Evolutionary conservation across 2,888 invertebrate species (phyloP).

Genomic region (Thalpophila matura): DNA sequence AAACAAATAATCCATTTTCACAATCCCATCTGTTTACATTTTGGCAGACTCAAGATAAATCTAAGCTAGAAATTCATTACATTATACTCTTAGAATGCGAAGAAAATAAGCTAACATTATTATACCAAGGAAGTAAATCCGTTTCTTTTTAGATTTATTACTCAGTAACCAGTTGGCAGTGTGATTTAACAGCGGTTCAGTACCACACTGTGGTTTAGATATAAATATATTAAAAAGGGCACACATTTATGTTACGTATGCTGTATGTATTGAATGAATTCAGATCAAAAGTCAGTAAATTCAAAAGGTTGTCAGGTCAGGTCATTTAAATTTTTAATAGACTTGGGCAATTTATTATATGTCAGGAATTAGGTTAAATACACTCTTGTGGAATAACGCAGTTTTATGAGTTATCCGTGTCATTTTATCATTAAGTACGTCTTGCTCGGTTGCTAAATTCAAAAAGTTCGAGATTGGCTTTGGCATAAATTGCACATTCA

Average conservation of each 20-base stretch:
- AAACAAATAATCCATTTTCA: background rate
- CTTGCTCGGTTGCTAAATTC: too few relatives aligned
- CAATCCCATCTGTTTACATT: conserved; percentile 19
- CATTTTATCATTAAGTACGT: too few relatives aligned
- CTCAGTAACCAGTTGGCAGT: conserved; percentile 31
- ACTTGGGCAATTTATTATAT: too few relatives aligned
- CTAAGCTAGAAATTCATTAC: conserved; percentile 34
- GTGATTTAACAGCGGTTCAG: conserved; percentile 40
- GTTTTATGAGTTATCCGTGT: too few relatives aligned
- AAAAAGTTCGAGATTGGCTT: too few relatives aligned
- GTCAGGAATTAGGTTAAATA: too few relatives aligned
- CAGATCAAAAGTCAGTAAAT: too few relatives aligned
- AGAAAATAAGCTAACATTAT: conserved; percentile 37
- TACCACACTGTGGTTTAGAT: background rate
- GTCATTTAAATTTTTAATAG: too few relatives aligned
- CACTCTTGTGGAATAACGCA: too few relatives aligned
- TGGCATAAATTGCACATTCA: too few relatives aligned
- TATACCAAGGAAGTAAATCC: conserved; percentile 30
- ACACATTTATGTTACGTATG: background rate
- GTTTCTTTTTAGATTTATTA: conserved; percentile 50
- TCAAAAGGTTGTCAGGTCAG: too few relatives aligned
- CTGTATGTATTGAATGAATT: background rate
- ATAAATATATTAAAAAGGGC: background rate
- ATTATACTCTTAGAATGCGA: conserved; percentile 35
- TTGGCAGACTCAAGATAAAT: conserved; percentile 33